Conservation (phyloP, 1,140 invertebrate genomes). For the Sarcophaga bullata region DNA sequence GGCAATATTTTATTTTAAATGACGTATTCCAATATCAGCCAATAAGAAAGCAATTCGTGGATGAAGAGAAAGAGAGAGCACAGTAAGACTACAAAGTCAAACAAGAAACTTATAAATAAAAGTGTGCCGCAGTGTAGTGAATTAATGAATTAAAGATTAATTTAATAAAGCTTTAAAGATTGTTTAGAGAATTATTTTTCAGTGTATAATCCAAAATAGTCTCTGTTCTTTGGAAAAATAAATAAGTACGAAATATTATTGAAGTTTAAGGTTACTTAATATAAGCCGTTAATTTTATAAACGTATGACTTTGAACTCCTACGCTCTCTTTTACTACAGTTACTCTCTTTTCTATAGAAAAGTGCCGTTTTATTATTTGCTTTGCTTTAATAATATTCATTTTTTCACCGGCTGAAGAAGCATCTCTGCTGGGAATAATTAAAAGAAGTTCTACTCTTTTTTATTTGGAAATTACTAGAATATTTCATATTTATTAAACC, state of each 20-base stretch:
- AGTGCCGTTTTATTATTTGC: background rate
- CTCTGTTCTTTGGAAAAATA: background rate
- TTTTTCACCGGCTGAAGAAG: conserved; percentile 30
- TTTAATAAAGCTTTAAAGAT: background rate
- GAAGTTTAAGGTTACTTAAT: background rate
- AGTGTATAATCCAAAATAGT: too few species aligned
- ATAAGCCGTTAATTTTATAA: background rate
- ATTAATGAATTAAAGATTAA: conserved; percentile 18
- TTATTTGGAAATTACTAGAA: conserved; percentile 31
- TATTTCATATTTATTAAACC: conserved; percentile 7
- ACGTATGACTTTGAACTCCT: background rate
- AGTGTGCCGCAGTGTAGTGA: background rate
- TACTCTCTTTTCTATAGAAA: background rate
- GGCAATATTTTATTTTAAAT: background rate
- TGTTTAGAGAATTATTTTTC: background rate
- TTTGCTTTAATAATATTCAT: background rate
- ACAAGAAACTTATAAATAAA: background rate
- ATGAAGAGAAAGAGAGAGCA: background rate
- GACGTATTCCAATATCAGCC: background rate
- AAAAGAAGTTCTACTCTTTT: background rate
- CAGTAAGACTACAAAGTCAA: background rate
- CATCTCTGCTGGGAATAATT: background rate
- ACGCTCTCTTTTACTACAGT: background rate
- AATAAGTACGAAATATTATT: background rate
- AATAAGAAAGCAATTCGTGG: conserved; percentile 31